Percentiles rank a stretch among this genome's conserved stretches.
Evolutionary conservation across 1,140 invertebrate species (phyloP).

Genomic region (Manduca sexta): DNA sequence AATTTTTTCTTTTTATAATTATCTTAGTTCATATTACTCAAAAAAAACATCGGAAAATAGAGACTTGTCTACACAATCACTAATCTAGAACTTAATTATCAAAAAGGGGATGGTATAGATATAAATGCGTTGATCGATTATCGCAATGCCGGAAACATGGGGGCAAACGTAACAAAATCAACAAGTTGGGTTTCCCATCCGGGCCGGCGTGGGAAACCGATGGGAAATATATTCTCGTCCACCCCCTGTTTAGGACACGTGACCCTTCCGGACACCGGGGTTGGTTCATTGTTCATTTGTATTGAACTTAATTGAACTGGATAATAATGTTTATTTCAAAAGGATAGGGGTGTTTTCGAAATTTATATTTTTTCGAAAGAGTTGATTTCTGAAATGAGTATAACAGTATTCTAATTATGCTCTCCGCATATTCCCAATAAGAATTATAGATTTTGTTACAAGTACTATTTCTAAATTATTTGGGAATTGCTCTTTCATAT

Average conservation of each 20-base stretch:
- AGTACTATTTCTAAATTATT: too few relatives aligned
- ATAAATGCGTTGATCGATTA: slow-evolving; percentile 25
- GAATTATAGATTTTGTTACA: too few relatives aligned
- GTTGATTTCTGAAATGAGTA: too few relatives aligned
- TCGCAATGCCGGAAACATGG: slow-evolving; percentile 44
- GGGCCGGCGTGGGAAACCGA: slow-evolving; percentile 58
- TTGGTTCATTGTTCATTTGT: background rate
- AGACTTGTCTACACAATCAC: background rate
- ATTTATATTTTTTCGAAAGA: too few relatives aligned
- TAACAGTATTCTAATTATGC: too few relatives aligned
- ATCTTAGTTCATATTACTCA: too few relatives aligned
- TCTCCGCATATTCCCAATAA: too few relatives aligned
- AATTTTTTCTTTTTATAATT: too few relatives aligned
- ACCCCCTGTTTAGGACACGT: slow-evolving; percentile 45
- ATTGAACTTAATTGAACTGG: background rate
- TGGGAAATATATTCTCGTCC: slow-evolving; percentile 52
- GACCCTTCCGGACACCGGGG: slow-evolving; percentile 44
- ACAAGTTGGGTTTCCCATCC: slow-evolving; percentile 60
- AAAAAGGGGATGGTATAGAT: slow-evolving; percentile 2
- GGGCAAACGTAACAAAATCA: slow-evolving; percentile 55
- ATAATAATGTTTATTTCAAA: too few relatives aligned
- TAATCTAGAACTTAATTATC: background rate
- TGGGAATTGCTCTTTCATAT: too few relatives aligned
- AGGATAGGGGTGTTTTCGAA: too few relatives aligned
- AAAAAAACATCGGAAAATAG: too few relatives aligned